A percentile compares a stretch with the other conserved stretches of the same genome.
Evolutionary conservation across 2,797 vertebrate species (phyloP).

Genomic region (Premnoplex brunnescens): DNA sequence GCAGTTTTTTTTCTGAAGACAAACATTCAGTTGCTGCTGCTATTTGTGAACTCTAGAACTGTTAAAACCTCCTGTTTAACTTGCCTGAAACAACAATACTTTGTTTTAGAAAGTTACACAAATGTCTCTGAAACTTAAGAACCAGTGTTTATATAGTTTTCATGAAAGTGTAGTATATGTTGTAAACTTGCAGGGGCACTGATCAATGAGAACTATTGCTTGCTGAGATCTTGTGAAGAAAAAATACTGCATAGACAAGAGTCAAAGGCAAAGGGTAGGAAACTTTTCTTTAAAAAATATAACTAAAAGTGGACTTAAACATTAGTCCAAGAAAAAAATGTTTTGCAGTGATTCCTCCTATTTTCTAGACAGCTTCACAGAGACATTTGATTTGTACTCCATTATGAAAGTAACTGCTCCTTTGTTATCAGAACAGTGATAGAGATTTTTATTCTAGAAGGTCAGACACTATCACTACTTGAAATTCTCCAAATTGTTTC

Average conservation of each 20-base stretch:
- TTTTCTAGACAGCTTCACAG: neutral
- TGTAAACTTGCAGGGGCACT: neutral
- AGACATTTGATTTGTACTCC: neutral
- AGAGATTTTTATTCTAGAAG: slow-evolving; percentile 48
- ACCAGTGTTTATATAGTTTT: neutral
- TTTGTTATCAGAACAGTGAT: neutral
- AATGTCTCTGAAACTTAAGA: neutral
- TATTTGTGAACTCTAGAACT: neutral
- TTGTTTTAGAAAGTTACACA: neutral
- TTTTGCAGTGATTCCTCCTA: neutral
- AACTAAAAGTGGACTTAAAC: neutral
- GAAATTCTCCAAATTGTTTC: slow-evolving; percentile 53
- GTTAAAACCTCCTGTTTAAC: neutral
- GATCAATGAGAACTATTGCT: neutral
- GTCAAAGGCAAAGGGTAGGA: neutral
- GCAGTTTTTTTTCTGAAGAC: neutral
- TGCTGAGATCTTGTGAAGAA: neutral
- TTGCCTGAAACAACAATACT: neutral
- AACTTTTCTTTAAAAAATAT: neutral
- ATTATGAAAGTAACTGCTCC: neutral
- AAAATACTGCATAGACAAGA: neutral
- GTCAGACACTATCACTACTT: slow-evolving; percentile 5
- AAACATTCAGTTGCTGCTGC: neutral
- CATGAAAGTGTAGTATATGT: neutral
- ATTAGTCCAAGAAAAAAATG: neutral